These are phyloP conservation scores for Paratrypauchen microcephalus DNA, from an alignment of 2,797 vertebrate genomes.

Conservation along the genomic window DNA sequence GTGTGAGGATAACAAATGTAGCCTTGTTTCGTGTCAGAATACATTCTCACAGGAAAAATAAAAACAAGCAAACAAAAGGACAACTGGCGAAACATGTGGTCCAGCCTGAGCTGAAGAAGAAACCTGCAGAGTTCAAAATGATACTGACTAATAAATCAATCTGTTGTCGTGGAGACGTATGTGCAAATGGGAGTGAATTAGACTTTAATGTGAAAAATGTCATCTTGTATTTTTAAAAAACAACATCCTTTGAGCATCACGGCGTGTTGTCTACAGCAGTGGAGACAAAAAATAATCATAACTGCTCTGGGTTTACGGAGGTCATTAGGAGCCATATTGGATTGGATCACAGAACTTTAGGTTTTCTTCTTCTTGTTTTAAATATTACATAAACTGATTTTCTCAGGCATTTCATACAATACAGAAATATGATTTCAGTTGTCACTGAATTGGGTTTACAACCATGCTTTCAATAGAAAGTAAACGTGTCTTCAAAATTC, in stretches of 20 bases:
- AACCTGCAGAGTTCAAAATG: constrained; percentile 28
- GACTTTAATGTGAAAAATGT: constrained; percentile 70
- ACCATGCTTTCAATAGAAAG: no score
- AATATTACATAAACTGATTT: not conserved
- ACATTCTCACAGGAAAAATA: constrained; percentile 12
- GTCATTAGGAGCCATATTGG: not conserved
- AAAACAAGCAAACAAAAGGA: constrained; percentile 1
- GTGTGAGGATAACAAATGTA: constrained; percentile 18
- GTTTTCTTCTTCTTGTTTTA: no score
- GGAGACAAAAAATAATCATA: constrained; percentile 47
- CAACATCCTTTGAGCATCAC: constrained; percentile 78
- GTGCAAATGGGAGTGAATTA: constrained; percentile 9
- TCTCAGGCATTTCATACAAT: no score
- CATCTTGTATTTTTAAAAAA: constrained; percentile 79
- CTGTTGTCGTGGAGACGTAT: constrained; percentile 85
- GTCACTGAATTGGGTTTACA: no score
- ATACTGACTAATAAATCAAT: constrained; percentile 56
- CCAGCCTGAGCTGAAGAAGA: constrained; percentile 13
- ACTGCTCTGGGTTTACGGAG: constrained; percentile 5
- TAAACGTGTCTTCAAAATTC: not conserved
- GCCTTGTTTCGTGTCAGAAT: constrained; percentile 20
- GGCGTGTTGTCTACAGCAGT: constrained; percentile 79
- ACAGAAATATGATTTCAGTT: not conserved
- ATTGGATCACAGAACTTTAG: constrained; percentile 4
- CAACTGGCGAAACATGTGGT: constrained; percentile 11